Evolutionary conservation across 2,113 vertebrate genomes (phyloP).

Genomic region (Tyto alba): DNA sequence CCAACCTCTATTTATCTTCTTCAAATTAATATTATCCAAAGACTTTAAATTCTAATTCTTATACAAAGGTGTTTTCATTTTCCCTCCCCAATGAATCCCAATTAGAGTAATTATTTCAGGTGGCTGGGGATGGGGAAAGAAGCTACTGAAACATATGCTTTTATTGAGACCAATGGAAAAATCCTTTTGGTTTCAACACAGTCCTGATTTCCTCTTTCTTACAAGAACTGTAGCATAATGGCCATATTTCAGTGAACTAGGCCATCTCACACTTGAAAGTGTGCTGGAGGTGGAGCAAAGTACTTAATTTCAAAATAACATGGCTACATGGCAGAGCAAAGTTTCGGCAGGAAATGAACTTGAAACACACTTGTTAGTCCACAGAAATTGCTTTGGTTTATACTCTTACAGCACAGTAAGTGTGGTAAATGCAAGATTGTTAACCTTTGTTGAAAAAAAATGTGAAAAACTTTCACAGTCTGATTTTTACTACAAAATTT

Average conservation of each 20-base stretch:
- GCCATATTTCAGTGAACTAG: background rate
- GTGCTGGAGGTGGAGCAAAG: background rate
- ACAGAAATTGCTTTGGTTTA: background rate
- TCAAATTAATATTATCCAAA: background rate
- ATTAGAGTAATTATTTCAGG: background rate
- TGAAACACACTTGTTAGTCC: background rate
- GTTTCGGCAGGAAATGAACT: background rate
- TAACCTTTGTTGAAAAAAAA: background rate
- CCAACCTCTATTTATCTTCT: background rate
- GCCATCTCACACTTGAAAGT: background rate
- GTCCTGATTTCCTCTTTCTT: background rate
- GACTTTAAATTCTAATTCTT: background rate
- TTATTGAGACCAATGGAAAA: background rate
- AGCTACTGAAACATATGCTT: background rate
- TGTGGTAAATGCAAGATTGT: background rate
- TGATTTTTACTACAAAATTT: background rate
- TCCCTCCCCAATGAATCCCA: background rate
- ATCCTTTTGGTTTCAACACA: background rate
- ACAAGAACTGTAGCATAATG: background rate
- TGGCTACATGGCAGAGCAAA: background rate
- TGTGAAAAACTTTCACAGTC: background rate
- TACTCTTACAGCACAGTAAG: background rate
- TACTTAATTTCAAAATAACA: background rate
- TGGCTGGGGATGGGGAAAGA: background rate
- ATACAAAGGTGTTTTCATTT: background rate